phyloP scores from a whole-genome alignment of 2,113 vertebrate species.

The Elephas maximus region DNA sequence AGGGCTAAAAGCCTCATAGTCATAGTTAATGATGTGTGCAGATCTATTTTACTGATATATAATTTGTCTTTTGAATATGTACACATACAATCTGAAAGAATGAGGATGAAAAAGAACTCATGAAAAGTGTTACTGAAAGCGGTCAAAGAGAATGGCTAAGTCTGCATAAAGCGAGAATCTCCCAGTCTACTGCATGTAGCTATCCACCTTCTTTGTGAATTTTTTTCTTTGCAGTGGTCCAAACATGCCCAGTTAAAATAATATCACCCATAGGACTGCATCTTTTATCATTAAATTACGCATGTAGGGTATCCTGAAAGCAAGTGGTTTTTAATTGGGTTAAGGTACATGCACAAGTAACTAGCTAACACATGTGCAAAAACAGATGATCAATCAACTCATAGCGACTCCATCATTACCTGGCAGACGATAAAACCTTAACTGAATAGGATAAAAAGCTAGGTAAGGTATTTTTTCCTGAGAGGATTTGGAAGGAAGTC shows the following conservation, averaged over 20 bases:
- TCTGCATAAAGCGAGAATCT: not conserved
- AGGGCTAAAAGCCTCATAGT: not conserved
- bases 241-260: conserved; percentile 3
- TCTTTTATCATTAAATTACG: conserved; percentile 10
- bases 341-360: not conserved
- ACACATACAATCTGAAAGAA: not conserved
- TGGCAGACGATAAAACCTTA: not conserved
- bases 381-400: not conserved
- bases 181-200: not conserved
- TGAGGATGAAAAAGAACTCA: not conserved
- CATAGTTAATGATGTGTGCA: not conserved
- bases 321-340: not conserved
- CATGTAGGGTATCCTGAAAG: not conserved
- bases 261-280: not conserved
- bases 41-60: not conserved
- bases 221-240: not conserved
- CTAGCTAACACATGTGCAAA: not conserved
- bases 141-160: not conserved
- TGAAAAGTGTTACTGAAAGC: not conserved
- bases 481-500: not conserved
- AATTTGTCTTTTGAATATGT: not conserved
- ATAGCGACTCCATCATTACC: not conserved
- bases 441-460: not conserved
- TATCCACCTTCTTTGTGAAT: not conserved
- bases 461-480: not conserved